Evolutionary conservation across 2,113 vertebrate species (phyloP).

Genomic region (Scopus umbretta): DNA sequence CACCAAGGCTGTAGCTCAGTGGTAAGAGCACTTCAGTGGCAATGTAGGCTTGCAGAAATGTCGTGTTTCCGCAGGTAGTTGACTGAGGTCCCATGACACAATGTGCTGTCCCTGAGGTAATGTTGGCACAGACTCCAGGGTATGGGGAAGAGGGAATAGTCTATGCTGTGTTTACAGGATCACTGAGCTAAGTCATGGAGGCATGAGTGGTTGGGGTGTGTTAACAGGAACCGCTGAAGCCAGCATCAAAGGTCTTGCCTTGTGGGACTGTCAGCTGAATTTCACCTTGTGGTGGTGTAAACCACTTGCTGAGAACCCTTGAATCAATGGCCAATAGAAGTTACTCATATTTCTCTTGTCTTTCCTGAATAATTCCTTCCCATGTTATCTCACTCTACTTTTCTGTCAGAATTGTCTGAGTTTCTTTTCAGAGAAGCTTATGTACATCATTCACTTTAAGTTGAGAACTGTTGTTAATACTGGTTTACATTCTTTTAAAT

Average conservation of each 20-base stretch:
- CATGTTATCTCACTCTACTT: neutral
- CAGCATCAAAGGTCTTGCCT: neutral
- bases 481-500: neutral
- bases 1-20: neutral
- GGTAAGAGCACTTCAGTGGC: neutral
- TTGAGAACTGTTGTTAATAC: neutral
- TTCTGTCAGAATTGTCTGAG: neutral
- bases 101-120: accelerated
- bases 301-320: neutral
- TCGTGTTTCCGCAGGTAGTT: neutral
- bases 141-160: accelerated
- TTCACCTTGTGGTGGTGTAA: neutral
- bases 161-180: neutral
- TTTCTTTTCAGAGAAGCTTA: neutral
- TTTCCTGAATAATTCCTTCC: neutral
- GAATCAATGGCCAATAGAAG: neutral
- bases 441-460: neutral
- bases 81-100: neutral
- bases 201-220: neutral
- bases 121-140: neutral
- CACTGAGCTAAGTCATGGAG: neutral
- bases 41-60: neutral
- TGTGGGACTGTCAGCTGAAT: neutral
- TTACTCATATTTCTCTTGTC: neutral
- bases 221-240: neutral